phyloP scores from a whole-genome alignment of 2,797 vertebrate species.

The Microtus californicus region DNA sequence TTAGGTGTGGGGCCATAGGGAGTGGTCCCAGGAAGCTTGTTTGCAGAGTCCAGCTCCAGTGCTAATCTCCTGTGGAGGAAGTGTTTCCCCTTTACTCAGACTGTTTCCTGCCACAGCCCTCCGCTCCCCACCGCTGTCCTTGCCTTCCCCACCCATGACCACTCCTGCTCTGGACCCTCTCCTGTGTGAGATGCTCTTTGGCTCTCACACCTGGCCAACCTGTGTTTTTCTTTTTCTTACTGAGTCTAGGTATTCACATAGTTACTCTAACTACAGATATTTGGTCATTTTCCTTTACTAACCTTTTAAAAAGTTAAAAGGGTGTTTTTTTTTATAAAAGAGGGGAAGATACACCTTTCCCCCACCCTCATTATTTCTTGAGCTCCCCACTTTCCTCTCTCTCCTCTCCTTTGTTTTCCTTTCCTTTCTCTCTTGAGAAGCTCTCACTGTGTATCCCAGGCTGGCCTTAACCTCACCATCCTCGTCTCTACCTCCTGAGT shows the following conservation, averaged over 20 bases:
- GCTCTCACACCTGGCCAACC: no score
- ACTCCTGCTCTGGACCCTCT: not conserved
- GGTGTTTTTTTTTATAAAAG: conserved; percentile 41
- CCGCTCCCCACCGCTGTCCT: no score
- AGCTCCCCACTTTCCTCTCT: not conserved
- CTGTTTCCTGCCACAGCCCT: not conserved
- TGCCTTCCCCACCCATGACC: not conserved
- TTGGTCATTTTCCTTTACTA: conserved; percentile 30
- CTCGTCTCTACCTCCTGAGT: not conserved
- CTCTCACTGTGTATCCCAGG: not conserved
- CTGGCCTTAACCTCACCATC: not conserved
- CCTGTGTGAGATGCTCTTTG: not conserved
- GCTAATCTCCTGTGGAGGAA: not conserved
- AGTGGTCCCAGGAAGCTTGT: not conserved
- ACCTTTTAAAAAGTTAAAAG: not conserved
- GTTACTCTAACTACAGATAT: conserved; percentile 19
- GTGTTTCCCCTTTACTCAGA: not conserved
- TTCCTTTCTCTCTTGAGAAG: not conserved
- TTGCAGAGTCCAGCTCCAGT: not conserved
- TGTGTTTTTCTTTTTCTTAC: conserved; percentile 21
- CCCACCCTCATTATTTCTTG: not conserved
- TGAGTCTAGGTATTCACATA: not conserved
- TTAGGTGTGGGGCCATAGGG: not conserved
- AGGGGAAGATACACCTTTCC: not conserved
- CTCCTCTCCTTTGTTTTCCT: no score